Evolutionary conservation across 1,140 invertebrate genomes (phyloP).

Genomic region (Nilaparvata lugens): DNA sequence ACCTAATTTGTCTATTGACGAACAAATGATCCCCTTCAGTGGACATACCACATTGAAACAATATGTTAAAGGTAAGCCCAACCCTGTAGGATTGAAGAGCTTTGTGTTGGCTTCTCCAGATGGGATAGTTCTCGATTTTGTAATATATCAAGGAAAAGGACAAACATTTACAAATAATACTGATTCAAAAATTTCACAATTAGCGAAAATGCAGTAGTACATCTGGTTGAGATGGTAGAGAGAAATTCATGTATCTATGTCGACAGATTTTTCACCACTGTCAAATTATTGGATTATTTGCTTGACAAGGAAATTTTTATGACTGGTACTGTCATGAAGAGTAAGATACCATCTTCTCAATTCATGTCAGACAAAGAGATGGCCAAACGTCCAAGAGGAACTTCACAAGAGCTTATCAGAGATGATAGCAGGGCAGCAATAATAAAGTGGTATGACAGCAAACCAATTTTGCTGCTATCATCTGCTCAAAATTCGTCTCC

Average conservation of each 20-base stretch:
- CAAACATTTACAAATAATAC: no score
- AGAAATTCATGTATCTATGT: slow-evolving; percentile 22
- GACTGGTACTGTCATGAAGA: slow-evolving; percentile 14
- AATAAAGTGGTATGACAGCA: slow-evolving; percentile 19
- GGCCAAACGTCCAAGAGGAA: not conserved
- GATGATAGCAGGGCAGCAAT: not conserved
- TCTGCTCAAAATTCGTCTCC: not conserved
- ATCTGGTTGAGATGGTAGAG: slow-evolving; percentile 14
- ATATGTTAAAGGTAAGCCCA: slow-evolving; percentile 19
- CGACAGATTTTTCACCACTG: slow-evolving; percentile 26
- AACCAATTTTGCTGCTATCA: slow-evolving; percentile 13
- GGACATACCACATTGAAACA: slow-evolving; percentile 12
- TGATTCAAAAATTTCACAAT: not conserved
- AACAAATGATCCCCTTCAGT: slow-evolving; percentile 22
- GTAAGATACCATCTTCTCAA: not conserved
- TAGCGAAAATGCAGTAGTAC: slow-evolving; percentile 12
- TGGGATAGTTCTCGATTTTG: slow-evolving; percentile 21
- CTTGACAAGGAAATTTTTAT: not conserved
- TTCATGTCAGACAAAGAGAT: slow-evolving; percentile 2
- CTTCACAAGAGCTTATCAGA: not conserved
- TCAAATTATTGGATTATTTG: slow-evolving; percentile 7
- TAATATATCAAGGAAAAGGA: slow-evolving; percentile 4
- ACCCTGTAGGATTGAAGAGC: slow-evolving; percentile 22
- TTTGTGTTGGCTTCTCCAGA: slow-evolving; percentile 20
- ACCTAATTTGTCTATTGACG: slow-evolving; percentile 15